Percentiles rank a stretch among this genome's conserved stretches.
phyloP scores from a whole-genome alignment of 2,797 vertebrate species.

The Xyrichtys novacula region DNA sequence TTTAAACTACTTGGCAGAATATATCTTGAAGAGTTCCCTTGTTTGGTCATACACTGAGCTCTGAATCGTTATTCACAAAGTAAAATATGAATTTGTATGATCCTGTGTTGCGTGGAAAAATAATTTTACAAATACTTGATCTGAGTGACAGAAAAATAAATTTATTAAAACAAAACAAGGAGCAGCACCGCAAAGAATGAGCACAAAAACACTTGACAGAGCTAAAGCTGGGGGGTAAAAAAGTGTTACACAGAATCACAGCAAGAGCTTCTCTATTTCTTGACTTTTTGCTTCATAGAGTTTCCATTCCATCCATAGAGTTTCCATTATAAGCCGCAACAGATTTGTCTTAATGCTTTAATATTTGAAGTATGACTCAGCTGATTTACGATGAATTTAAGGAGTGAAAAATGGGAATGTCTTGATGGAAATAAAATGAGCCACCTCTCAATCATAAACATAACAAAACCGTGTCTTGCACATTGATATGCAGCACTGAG shows the following conservation, averaged over 20 bases:
- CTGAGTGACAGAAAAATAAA: not conserved
- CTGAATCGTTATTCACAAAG: not conserved
- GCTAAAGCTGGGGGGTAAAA: too few species aligned
- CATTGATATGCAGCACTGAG: too few species aligned
- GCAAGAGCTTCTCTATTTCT: not conserved
- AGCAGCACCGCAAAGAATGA: too few species aligned
- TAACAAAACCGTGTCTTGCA: too few species aligned
- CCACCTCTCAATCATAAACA: too few species aligned
- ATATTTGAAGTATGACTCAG: too few species aligned
- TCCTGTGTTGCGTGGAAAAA: not conserved
- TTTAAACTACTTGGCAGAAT: not conserved
- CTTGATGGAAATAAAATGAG: not conserved
- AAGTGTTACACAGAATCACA: not conserved
- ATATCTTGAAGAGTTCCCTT: not conserved
- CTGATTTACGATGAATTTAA: too few species aligned
- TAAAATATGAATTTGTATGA: not conserved
- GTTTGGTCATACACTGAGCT: not conserved
- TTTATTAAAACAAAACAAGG: not conserved
- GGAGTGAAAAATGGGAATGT: not conserved
- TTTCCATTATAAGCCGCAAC: too few species aligned
- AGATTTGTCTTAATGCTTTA: not conserved
- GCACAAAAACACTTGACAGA: too few species aligned
- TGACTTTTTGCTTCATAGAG: too few species aligned
- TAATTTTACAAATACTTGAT: not conserved
- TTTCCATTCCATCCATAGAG: too few species aligned